Base-by-base conservation (phyloP, 1,140 invertebrate genomes). In the Lasioglossum albipes region DNA sequence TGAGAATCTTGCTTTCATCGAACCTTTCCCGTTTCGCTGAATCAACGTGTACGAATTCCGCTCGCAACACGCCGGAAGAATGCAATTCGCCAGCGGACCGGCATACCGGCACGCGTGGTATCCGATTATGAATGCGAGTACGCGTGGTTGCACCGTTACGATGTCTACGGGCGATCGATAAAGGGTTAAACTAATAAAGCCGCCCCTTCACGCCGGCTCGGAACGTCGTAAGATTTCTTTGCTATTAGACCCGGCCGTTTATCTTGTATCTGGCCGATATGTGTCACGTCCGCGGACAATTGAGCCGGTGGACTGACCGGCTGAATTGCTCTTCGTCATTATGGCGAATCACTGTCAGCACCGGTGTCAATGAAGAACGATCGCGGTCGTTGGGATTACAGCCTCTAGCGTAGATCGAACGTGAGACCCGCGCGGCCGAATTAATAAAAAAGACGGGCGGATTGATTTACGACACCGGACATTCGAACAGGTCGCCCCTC, bases 301-400 rank as follows among this genome's bases (percentile, higher is more conserved):
- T 85, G 74, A 82, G 62, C 62, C 42, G 13, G 49, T 54, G 52
- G 52, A 54, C 12, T 36, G 45, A 41, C 7, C 49, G 22, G 20
- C 4, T 20, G 22, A 85, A 85, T 86, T 85, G 75, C 71, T 64
- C 27, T 52, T 22, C 64, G 83, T 76, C 62, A 78, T 77, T 61
- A 72, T 49, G 67, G 27, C 79, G 62, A 82, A 79, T 86, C 75
- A 75, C 79, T 72, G 71, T 79, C 62, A 71, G 71, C 52, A 70
- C 57, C 54, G 45, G 70, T 42, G 73, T 66, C 80, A 83, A 86
- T 79, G 79, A 84, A 82, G 83, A 86, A 75, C 61, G 67, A 84
- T 79, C 54, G 75, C 13, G 20, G 7, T 27, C 57, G 57, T 36
- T 31, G 36, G 69, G 70, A 85, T 75, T 70, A 36, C 49, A 41